These are phyloP conservation scores for Xiphorhynchus erythropygius DNA, from an alignment of 2,797 vertebrate species.

Conservation along the genomic window DNA sequence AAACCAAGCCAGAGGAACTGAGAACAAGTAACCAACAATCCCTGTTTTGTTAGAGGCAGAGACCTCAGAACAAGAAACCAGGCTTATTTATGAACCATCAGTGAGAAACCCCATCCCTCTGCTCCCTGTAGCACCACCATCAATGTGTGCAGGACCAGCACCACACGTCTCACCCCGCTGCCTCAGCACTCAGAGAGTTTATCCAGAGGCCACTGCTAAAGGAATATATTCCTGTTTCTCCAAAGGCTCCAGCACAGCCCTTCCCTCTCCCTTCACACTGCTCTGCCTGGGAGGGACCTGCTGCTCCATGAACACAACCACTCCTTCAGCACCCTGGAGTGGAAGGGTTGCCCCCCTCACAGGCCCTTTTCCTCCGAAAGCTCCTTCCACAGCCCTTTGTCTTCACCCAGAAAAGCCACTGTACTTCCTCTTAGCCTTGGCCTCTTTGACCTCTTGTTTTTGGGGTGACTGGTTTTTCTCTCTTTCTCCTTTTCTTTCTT, in stretches of 20 bases:
- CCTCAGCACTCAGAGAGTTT: background rate
- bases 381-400: background rate
- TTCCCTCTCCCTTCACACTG: background rate
- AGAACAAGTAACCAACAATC: background rate
- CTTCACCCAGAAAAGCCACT: background rate
- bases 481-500: background rate
- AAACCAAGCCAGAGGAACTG: background rate
- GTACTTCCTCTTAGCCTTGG: slow-evolving; percentile 9
- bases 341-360: background rate
- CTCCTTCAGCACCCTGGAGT: background rate
- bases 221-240: background rate
- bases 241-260: background rate
- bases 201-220: background rate
- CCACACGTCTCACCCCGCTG: background rate
- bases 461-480: background rate
- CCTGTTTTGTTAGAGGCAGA: background rate
- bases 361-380: background rate
- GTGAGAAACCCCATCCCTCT: background rate
- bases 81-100: background rate
- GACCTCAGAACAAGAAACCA: background rate
- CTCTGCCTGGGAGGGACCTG: background rate
- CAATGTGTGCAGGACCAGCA: background rate
- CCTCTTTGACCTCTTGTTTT: slow-evolving; percentile 11
- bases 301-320: background rate
- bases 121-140: background rate